Base-by-base conservation (phyloP, 2,113 vertebrate species). In the Periophthalmodon schlosseri region DNA sequence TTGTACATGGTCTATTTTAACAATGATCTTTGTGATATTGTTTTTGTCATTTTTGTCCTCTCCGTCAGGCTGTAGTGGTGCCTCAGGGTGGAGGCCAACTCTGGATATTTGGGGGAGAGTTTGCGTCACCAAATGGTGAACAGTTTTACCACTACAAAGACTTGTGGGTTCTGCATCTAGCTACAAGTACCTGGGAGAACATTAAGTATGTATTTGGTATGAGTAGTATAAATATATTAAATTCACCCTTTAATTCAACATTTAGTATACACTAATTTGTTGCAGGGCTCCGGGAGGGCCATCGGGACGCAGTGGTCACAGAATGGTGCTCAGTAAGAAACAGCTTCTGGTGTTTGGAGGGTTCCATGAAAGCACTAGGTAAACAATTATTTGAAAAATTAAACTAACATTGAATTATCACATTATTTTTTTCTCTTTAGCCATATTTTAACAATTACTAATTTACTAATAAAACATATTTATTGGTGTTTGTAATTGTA, bases 111-210 rank as follows among this genome's bases (percentile, higher is more conserved):
- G 97, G 98, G 0, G 98, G 98, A 2, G 98, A 99, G 89, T 99
- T 99, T 88, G 96, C 96, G 0, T 98, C 97, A 66, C 97, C 97
- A 1, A 94, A 93, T 0, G 97, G 96, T 34, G 97, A 99, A 33
- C 96, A 96, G 89, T 99, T 99, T 90, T 99, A 99, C 86, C 98
- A 99, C 82, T 99, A 99, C 90, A 98, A 94, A 88, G 98, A 99
- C 86, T 96, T 99, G 15, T 99, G 98, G 97, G 96, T 99, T 36
- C 94, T 99, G 84, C 97, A 99, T 77, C 89, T 99, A 87, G 92
- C 92, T 70, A 96, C 93, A 75, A 93, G 91, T 88, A 95, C 94
- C 23, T 99, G 98, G 98, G 97, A 99, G 69, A 96, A 97, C 86
- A 94, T 99, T 93, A 97, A 94, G 97, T 99, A 91, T 85, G 95